Percentiles rank a stretch among this genome's conserved stretches.
These are phyloP conservation scores for Bactericera cockerelli DNA, from an alignment of 1,140 invertebrate genomes.

Conservation along the genomic window DNA sequence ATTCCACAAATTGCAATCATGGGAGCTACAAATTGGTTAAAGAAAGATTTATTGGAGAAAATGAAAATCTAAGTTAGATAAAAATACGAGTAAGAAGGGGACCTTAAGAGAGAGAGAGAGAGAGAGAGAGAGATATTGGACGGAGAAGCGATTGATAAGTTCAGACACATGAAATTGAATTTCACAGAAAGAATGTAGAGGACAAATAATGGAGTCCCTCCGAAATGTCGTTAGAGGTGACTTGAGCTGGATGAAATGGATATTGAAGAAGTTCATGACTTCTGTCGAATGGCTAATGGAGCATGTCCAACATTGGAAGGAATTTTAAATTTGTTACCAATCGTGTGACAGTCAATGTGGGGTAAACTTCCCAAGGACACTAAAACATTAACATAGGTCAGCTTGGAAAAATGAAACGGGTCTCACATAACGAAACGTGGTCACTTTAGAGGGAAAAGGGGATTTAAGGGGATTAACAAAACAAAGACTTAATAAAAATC, in stretches of 20 bases:
- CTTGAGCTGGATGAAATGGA: too few species aligned
- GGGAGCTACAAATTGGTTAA: not conserved
- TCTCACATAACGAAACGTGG: too few species aligned
- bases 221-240: too few species aligned
- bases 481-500: not conserved
- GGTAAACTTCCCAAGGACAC: too few species aligned
- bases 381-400: too few species aligned
- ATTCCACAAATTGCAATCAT: too few species aligned
- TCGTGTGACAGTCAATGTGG: too few species aligned
- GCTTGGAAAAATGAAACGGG: too few species aligned
- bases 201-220: not conserved
- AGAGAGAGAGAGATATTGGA: not conserved
- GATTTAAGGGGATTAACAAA: not conserved
- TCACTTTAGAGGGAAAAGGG: conserved; percentile 4
- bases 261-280: too few species aligned
- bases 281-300: too few species aligned
- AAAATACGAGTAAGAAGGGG: not conserved
- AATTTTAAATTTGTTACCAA: too few species aligned
- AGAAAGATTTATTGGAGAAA: not conserved
- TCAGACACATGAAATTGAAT: conserved; percentile 7
- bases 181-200: not conserved
- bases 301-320: too few species aligned
- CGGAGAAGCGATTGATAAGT: not conserved
- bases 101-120: not conserved
- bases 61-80: not conserved